Evolutionary conservation across 1,140 invertebrate species (phyloP), one percentile per base, ranked within the genome.

Genomic region (Venustaconcha ellipsiformis): DNA sequence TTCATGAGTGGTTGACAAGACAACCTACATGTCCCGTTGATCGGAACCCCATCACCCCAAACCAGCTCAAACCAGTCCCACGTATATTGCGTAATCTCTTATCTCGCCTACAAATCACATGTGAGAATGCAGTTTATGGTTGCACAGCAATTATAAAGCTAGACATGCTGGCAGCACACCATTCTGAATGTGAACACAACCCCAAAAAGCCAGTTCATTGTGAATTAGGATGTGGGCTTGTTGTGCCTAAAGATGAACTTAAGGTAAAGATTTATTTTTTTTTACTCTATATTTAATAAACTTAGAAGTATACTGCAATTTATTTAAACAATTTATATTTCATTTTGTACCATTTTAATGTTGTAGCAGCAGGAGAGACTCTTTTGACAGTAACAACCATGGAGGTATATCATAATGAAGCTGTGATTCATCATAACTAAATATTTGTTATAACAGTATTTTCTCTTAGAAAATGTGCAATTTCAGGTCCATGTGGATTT

Each of bases 11-110:
- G 97, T 93, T 98, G 75, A 94, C 94, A 67, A 92, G 95, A 60
- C 96, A 97, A 86, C 95, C 95, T 18, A 97, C 95, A 26, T 99
- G 97, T 89, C 97, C 97, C 30, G 94, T 98, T 62, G 97, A 99
- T 89, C 93, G 97, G 67, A 95, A 95, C 85, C 92, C 94, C 65
- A 94, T 98, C 70, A 97, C 95, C 48, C 93, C 94, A 18, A 93
- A 94, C 72, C 95, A 98, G 88, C 90, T 99, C 6, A 93, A 96
- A 89, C 94, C 95, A 75, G 96, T 97, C 67, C 96, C 97, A 48
- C 92, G 97, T 86, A 98, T 99, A 84, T 92, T 98, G 77, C 93
- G 95, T 82, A 99, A 98, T 90, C 92, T 99, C 70, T 90, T 98
- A 62, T 94, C 96, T 75, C 95, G 95, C 89, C 91, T 98, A 67